Evolutionary conservation across 2,888 invertebrate species (phyloP).

Genomic region (Agrochola litura): DNA sequence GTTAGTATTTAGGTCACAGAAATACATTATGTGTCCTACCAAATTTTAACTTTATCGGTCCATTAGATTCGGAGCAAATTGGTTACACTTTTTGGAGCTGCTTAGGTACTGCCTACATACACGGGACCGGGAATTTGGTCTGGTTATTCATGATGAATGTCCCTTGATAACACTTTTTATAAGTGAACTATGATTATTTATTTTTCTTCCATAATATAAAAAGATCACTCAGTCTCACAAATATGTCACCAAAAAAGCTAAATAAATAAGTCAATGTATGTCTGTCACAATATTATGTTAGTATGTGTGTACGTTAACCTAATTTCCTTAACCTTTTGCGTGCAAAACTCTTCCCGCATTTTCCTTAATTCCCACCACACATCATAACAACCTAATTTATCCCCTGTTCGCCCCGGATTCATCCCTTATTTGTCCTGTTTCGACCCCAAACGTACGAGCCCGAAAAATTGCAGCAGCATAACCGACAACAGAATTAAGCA

Average conservation of each 20-base stretch:
- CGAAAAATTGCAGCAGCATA: constrained; percentile 33
- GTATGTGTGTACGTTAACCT: constrained; percentile 38
- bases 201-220: not conserved
- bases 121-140: not conserved
- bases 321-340: constrained; percentile 51
- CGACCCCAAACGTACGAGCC: constrained; percentile 1
- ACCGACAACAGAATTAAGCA: constrained; percentile 49
- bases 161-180: not conserved
- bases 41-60: no score
- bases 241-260: constrained; percentile 10
- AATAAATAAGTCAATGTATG: constrained; percentile 16
- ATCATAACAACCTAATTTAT: constrained; percentile 40
- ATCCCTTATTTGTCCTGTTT: constrained; percentile 33
- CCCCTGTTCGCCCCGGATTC: constrained; percentile 2
- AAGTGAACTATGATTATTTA: not conserved
- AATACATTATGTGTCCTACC: no score
- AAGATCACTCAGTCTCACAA: not conserved
- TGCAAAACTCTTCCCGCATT: constrained; percentile 42
- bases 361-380: constrained; percentile 54
- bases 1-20: no score
- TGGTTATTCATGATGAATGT: not conserved
- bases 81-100: not conserved
- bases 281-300: constrained; percentile 6
- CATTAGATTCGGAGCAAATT: no score
- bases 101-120: not conserved